These are phyloP conservation scores for Microtus ochrogaster DNA, from an alignment of 2,113 vertebrate species.

Conservation along the genomic window DNA sequence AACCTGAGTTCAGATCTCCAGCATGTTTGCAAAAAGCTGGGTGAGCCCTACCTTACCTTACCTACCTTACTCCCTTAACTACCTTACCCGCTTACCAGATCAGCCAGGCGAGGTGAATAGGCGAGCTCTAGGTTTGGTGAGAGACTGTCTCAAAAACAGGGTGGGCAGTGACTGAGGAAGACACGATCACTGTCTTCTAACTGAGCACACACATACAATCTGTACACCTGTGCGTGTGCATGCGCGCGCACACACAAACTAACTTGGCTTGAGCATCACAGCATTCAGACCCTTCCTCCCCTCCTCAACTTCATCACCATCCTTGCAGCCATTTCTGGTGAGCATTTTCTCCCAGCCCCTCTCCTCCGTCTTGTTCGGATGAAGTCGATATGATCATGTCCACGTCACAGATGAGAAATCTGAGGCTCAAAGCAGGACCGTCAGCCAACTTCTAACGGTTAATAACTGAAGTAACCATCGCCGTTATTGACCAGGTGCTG, in stretches of 20 bases:
- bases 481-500: neutral
- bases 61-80: too few species aligned
- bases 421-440: slow-evolving; percentile 18
- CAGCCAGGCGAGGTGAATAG: neutral
- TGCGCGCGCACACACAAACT: neutral
- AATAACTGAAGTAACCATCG: neutral
- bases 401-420: neutral
- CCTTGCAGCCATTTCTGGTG: neutral
- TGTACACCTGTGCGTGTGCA: too few species aligned
- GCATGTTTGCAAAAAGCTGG: neutral
- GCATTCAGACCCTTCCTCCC: neutral
- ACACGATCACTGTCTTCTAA: neutral
- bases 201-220: neutral
- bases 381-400: neutral
- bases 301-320: neutral
- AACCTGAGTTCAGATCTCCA: neutral
- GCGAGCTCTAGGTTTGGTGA: too few species aligned
- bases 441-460: neutral
- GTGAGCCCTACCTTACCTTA: neutral
- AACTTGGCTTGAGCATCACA: neutral
- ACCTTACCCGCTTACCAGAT: too few species aligned
- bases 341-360: neutral
- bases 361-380: neutral
- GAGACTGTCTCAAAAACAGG: neutral
- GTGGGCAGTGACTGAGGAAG: neutral